Percentiles rank a stretch among this genome's conserved stretches.
Evolutionary conservation across 2,888 invertebrate species (phyloP).

Genomic region (Andrena minutula): DNA sequence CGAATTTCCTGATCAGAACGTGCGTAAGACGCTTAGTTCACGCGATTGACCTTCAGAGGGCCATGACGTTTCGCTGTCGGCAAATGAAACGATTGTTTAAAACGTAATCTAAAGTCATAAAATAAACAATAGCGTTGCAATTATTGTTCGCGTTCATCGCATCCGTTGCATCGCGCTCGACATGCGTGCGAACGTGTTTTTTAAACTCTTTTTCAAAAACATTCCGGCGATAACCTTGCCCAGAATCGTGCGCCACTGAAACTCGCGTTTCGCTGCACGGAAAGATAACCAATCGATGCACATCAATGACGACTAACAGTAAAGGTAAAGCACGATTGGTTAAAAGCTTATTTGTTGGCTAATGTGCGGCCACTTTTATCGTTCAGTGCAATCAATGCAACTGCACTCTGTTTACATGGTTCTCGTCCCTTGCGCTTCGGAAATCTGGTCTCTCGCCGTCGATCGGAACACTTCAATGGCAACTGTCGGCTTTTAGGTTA

Average conservation of each 20-base stretch:
- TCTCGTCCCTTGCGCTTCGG: background rate
- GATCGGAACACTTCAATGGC: background rate
- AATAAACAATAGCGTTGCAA: background rate
- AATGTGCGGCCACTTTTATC: slow-evolving; percentile 11
- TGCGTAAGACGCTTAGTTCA: too few relatives aligned
- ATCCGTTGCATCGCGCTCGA: background rate
- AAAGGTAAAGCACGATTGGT: slow-evolving; percentile 16
- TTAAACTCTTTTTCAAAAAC: background rate
- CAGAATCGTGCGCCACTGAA: background rate
- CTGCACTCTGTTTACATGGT: slow-evolving; percentile 8
- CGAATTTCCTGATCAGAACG: too few relatives aligned
- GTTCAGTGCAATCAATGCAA: slow-evolving; percentile 5
- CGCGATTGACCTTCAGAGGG: too few relatives aligned
- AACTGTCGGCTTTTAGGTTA: slow-evolving; percentile 59
- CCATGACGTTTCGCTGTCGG: too few relatives aligned
- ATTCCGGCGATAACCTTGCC: background rate
- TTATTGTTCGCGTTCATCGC: slow-evolving; percentile 1
- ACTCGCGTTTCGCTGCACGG: background rate
- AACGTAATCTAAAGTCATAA: too few relatives aligned
- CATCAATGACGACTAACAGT: slow-evolving; percentile 4
- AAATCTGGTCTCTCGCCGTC: background rate
- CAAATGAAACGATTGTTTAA: too few relatives aligned
- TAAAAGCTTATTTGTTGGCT: background rate
- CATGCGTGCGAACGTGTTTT: slow-evolving; percentile 1
- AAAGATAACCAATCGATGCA: slow-evolving; percentile 15